Evolutionary conservation across 1,140 invertebrate species (phyloP), one percentile per base, ranked within the genome.

Genomic region (Atta cephalotes): DNA sequence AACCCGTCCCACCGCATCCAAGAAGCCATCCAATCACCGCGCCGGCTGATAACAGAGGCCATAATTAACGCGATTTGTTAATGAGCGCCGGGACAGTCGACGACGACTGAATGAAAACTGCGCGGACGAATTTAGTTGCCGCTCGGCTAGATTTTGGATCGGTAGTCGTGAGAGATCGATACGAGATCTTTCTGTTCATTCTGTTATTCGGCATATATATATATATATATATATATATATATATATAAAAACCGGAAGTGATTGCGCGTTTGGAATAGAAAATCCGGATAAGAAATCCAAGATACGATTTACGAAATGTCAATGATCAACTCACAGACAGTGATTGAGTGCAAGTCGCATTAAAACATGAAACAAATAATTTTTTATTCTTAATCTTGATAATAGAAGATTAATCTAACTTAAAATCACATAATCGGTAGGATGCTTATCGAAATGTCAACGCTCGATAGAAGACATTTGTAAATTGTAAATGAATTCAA

Each of bases 11-110:
- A 91, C 92, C 63, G 60, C 77, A 71, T 85, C 79, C 35, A 35
- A 14, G 60, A 70, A 31, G 63, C 60, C 92, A 65, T 70, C 93
- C 94, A 94, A 94, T 94, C 91, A 89, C 76, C 78, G 84, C 68
- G 79, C 66, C 56, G 51, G 85, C 78, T 93, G 94, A 95, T 95
- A 94, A 94, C 85, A 28, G 86, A 89, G 76, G 90, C 92, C 93
- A 94, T 95, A 95, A 94, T 94, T 94, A 95, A 89, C 90, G 80
- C 86, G 93, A 93, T 93, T 94, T 92, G 92, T 94, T 95, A 94
- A 95, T 93, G 31, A 81, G 49, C 28, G 31, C n/a, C 78, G 49
- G 65, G 31, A 71, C 91, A 93, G 86, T 77, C 86, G 89, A 10
- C 72, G 53, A 70, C 72, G 88, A 60, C 80, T 92, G 91, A 94